Evolutionary conservation across 2,888 invertebrate species (phyloP).

Genomic region (Rhodophaea formosa): DNA sequence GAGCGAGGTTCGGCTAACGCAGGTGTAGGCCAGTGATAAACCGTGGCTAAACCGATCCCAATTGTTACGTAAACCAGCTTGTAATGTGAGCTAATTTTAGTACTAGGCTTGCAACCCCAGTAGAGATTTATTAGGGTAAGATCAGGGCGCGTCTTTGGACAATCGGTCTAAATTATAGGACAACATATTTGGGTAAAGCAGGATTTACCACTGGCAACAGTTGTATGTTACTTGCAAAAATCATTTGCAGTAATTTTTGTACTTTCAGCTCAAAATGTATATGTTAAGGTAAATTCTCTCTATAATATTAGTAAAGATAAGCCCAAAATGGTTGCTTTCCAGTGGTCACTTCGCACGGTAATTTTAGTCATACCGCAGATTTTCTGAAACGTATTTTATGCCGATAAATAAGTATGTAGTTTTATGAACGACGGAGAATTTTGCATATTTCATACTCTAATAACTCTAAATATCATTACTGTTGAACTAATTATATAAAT

Average conservation of each 20-base stretch:
- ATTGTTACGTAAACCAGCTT: constrained; percentile 1
- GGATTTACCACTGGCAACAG: not conserved
- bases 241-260: not conserved
- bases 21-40: not conserved
- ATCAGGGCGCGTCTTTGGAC: constrained; percentile 7
- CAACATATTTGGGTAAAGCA: not conserved
- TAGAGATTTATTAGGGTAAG: constrained; percentile 12
- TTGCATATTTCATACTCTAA: too few relatives aligned
- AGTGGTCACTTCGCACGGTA: too few relatives aligned
- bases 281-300: too few relatives aligned
- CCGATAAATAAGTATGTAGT: too few relatives aligned
- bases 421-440: too few relatives aligned
- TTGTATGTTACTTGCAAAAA: not conserved
- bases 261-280: too few relatives aligned
- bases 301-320: too few relatives aligned
- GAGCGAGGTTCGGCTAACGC: not conserved
- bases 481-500: too few relatives aligned
- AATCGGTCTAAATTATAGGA: constrained; percentile 6
- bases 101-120: not conserved
- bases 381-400: too few relatives aligned
- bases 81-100: constrained; percentile 11
- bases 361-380: too few relatives aligned
- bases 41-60: not conserved
- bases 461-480: too few relatives aligned
- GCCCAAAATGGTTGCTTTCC: too few relatives aligned